Conservation (phyloP, 92 coral and sea anemone species). For the Ricordea florida region DNA sequence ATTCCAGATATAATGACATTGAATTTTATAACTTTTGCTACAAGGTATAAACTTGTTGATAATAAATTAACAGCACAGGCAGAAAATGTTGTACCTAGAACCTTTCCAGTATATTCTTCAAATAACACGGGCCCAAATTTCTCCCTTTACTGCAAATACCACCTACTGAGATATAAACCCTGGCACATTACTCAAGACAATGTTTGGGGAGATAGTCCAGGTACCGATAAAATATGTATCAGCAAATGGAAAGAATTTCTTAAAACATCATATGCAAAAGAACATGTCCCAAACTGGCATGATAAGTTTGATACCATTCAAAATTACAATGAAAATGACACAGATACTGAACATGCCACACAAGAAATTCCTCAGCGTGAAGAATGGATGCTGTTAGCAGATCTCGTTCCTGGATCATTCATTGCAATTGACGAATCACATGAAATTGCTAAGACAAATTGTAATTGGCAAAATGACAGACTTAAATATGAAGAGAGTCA, state of each 20-base stretch:
- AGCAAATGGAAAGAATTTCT: constrained; percentile 41
- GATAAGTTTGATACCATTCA: constrained; percentile 42
- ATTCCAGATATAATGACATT: constrained; percentile 38
- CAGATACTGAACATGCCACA: constrained; percentile 6
- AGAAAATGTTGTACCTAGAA: constrained; percentile 19
- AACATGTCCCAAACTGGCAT: constrained; percentile 62
- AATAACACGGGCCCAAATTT: constrained; percentile 34
- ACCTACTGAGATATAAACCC: constrained; percentile 43
- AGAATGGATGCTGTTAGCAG: constrained; percentile 66
- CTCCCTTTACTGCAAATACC: constrained; percentile 47
- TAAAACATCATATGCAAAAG: constrained; percentile 47
- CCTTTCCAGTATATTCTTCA: constrained; percentile 48
- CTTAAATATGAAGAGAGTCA: constrained; percentile 43
- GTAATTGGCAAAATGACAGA: constrained; percentile 59
- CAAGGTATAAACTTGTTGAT: constrained; percentile 39
- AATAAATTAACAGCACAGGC: constrained; percentile 47
- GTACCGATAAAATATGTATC: constrained; percentile 47
- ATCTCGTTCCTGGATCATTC: constrained; percentile 38
- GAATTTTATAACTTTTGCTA: constrained; percentile 40
- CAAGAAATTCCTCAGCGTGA: constrained; percentile 36
- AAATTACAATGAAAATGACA: constrained; percentile 20
- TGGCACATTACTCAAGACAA: constrained; percentile 55
- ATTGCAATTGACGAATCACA: constrained; percentile 5
- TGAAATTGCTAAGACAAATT: constrained; percentile 20
- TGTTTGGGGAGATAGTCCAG: constrained; percentile 35